Conservation (phyloP, 2,113 vertebrate species). For the Odontesthes bonariensis region DNA sequence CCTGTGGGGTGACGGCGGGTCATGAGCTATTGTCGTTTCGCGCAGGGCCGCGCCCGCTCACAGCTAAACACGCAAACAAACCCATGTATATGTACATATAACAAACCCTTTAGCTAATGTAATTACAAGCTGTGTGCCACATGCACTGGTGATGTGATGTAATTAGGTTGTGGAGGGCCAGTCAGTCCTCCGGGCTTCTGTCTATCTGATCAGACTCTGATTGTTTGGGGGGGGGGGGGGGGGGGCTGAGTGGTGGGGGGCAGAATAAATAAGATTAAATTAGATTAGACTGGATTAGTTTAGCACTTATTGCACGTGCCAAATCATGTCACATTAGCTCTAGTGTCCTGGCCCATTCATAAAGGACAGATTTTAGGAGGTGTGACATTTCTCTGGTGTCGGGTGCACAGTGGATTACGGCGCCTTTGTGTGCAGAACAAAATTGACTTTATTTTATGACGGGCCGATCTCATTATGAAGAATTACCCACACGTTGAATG, state of each 20-base stretch:
- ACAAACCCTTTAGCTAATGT: slow-evolving; percentile 66
- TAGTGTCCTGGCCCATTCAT: slow-evolving; percentile 77
- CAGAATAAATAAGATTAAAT: slow-evolving; percentile 80
- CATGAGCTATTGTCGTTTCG: slow-evolving; percentile 47
- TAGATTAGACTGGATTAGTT: slow-evolving; percentile 83
- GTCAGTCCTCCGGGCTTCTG: slow-evolving; percentile 77
- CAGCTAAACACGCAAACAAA: slow-evolving; percentile 24
- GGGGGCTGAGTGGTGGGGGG: slow-evolving; percentile 26
- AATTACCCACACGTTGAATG: slow-evolving; percentile 43
- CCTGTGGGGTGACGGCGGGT: slow-evolving; percentile 51
- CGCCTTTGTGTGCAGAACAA: slow-evolving; percentile 28
- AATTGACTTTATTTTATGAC: slow-evolving; percentile 42
- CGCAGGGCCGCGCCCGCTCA: slow-evolving; percentile 12
- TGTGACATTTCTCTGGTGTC: slow-evolving; percentile 74
- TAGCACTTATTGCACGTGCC: slow-evolving; percentile 84
- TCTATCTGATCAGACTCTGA: slow-evolving; percentile 78
- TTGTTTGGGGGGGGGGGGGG: slow-evolving; percentile 57
- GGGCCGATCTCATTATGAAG: slow-evolving; percentile 43
- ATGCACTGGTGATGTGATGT: slow-evolving; percentile 76
- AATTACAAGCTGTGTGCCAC: slow-evolving; percentile 74
- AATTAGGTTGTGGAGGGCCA: slow-evolving; percentile 74
- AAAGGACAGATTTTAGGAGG: slow-evolving; percentile 71
- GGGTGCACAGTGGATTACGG: slow-evolving; percentile 32
- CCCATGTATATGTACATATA: slow-evolving; percentile 3
- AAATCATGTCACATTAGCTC: slow-evolving; percentile 83